These are phyloP conservation scores for Neodiprion virginianus DNA, from an alignment of 1,140 invertebrate genomes.

Conservation along the genomic window DNA sequence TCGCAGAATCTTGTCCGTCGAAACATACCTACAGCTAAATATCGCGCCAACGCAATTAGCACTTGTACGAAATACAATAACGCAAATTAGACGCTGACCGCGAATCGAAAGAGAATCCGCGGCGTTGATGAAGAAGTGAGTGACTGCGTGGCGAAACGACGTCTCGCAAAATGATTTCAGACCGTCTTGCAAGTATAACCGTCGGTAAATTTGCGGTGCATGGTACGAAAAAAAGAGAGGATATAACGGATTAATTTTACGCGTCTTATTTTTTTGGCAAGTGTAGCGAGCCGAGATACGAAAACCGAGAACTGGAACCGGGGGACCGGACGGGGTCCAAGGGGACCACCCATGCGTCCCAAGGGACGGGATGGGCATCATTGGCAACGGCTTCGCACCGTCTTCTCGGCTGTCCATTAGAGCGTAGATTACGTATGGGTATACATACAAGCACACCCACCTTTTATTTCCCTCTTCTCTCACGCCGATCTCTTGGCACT, in stretches of 20 bases:
- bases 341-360: slow-evolving; percentile 19
- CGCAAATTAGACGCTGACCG: too few species aligned
- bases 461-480: not conserved
- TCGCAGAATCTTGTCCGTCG: too few species aligned
- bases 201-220: too few species aligned
- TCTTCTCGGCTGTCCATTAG: slow-evolving; percentile 5
- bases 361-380: slow-evolving; percentile 14
- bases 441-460: not conserved
- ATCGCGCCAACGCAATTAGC: too few species aligned
- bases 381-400: slow-evolving; percentile 11
- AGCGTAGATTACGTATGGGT: not conserved
- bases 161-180: too few species aligned
- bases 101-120: too few species aligned
- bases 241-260: slow-evolving; percentile 2
- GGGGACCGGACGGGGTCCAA: not conserved
- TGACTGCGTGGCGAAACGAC: too few species aligned
- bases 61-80: too few species aligned
- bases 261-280: slow-evolving; percentile 14
- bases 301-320: slow-evolving; percentile 1
- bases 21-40: too few species aligned
- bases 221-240: not conserved
- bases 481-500: not conserved
- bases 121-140: too few species aligned
- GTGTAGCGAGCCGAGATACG: not conserved
- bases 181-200: too few species aligned